Percentiles rank a stretch among this genome's conserved stretches.
phyloP scores from a whole-genome alignment of 2,888 invertebrate species.

The Stenotaenia linearis region DNA sequence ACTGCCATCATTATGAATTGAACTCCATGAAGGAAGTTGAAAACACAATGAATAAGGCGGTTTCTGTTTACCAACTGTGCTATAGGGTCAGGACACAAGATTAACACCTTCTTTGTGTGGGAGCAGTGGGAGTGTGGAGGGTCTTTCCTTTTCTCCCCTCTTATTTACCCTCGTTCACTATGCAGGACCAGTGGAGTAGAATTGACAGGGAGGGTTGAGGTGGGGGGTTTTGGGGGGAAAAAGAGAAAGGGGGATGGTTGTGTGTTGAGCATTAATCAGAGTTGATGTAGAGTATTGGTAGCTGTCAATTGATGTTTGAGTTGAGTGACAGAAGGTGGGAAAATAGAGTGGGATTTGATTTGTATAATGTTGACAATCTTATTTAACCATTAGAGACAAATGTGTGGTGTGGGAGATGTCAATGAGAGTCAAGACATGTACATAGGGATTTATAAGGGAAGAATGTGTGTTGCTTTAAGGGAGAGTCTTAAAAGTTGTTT shows the following conservation, averaged over 20 bases:
- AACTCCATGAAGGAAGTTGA: not conserved
- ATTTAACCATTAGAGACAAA: not conserved
- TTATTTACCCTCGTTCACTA: not conserved
- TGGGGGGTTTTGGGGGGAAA: not conserved
- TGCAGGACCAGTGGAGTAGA: not conserved
- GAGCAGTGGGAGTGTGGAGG: not conserved
- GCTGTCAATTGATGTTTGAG: slow-evolving; percentile 14
- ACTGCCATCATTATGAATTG: not conserved
- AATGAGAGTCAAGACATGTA: not conserved
- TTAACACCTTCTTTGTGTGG: not conserved
- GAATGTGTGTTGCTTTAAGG: not conserved
- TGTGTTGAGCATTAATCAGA: not conserved
- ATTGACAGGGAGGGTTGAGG: not conserved
- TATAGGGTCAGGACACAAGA: not conserved
- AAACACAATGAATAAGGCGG: not conserved
- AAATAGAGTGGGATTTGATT: not conserved
- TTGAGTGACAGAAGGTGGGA: slow-evolving; percentile 1
- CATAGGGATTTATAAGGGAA: not conserved
- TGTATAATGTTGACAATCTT: not conserved
- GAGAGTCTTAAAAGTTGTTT: no score
- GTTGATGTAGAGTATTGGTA: not conserved
- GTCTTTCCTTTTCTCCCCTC: not conserved
- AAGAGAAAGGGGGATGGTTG: not conserved
- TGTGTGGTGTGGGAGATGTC: not conserved
- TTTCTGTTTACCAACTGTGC: not conserved